Base-by-base conservation (phyloP, 2,888 invertebrate genomes). In the Tetranychus truncatus region DNA sequence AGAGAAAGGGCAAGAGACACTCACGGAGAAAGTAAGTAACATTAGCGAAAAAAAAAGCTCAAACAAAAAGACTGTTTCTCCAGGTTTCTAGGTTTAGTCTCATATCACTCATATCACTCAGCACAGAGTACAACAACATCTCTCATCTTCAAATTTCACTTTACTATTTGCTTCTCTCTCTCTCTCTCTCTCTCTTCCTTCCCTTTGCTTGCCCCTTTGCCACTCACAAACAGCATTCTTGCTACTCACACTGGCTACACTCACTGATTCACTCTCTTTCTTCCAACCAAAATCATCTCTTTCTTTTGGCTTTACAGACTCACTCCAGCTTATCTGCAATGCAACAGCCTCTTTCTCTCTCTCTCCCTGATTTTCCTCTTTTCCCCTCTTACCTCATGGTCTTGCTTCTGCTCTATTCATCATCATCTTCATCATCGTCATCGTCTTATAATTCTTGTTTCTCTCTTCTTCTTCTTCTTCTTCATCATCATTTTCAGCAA, bases 31-130 rank as follows among this genome's bases (percentile, higher is more conserved):
- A 67, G 67, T 21, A 21, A 67, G 11, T 8, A 21, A 67, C 8
- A 9, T 21, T 67, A 9, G n/a, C 9, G n/a, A 67, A 21, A n/a
- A 20, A n/a, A 66, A 69, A 24, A 24, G 69, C 69, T 69, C 66
- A 66, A n/a, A 4, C 67, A 67, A 67, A 67, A 67, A 67, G 69
- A 69, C 69, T 69, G 34, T 69, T 69, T 69, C 69, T 20, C 34
- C 34, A 69, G 69, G 69, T 69, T 69, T 69, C 34, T 69, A 21
- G 21, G 34, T 69, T 69, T 24, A 24, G 21, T 69, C 69, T 69
- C 69, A 11, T 24, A 24, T 24, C 11, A 18, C 20, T 20, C 20
- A 34, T 34, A 34, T 15, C 11, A 20, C 20, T 69, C 11, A 11
- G 21, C 21, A 69, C 21, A 69, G n/a, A 69, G 69, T 11, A 18